phyloP scores from a whole-genome alignment of 2,888 invertebrate genomes.

The Teinopalpus imperialis region DNA sequence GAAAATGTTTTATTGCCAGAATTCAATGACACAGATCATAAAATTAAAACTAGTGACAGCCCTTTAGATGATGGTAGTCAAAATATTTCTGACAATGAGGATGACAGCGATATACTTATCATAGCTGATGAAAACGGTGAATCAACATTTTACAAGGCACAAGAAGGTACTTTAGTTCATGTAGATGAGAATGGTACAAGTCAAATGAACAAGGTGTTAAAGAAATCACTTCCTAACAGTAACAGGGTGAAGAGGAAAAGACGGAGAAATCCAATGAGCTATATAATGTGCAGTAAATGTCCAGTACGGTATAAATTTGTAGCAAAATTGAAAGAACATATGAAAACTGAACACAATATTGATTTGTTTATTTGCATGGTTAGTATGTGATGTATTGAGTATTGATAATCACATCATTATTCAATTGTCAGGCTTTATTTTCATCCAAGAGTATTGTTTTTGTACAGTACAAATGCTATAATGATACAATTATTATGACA shows the following conservation, averaged over 20 bases:
- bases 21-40: constrained; percentile 15
- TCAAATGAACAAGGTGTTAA: constrained; percentile 25
- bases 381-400: constrained; percentile 24
- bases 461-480: too few relatives aligned
- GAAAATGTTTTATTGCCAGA: constrained; percentile 23
- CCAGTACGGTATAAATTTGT: constrained; percentile 63
- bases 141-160: constrained; percentile 38
- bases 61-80: constrained; percentile 21
- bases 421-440: too few relatives aligned
- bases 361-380: constrained; percentile 65
- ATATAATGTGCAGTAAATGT: constrained; percentile 53
- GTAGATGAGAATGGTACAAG: constrained; percentile 34
- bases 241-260: constrained; percentile 35
- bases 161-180: constrained; percentile 33
- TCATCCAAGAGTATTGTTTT: too few relatives aligned
- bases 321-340: constrained; percentile 61
- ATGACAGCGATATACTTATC: constrained; percentile 44
- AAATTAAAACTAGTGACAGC: constrained; percentile 8
- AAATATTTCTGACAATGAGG: constrained; percentile 28
- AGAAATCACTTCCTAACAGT: constrained; percentile 18
- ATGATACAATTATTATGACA: too few relatives aligned
- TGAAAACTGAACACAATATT: constrained; percentile 57
- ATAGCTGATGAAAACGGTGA: constrained; percentile 42
- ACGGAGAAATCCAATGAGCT: constrained; percentile 57
- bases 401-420: too few relatives aligned